Conservation (phyloP, 1,140 invertebrate genomes). For the Magallana angulata region DNA sequence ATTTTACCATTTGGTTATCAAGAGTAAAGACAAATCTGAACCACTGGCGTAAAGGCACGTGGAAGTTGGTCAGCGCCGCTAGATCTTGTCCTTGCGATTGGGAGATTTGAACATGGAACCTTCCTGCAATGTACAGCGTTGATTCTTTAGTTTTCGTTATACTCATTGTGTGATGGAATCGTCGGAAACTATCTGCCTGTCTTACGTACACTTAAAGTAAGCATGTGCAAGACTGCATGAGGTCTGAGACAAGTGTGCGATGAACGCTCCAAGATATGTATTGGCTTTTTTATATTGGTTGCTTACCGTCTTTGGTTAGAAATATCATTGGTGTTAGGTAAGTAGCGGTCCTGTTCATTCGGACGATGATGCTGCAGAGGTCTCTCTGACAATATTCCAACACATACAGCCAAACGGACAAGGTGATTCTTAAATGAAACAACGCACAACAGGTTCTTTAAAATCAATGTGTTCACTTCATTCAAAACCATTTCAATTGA, state of each 20-base stretch:
- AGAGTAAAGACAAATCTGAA: constrained; percentile 48
- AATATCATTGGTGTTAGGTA: constrained; percentile 15
- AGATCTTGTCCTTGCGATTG: constrained; percentile 40
- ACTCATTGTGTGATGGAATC: too few relatives aligned
- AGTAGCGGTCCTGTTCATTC: constrained; percentile 42
- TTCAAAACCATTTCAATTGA: too few relatives aligned
- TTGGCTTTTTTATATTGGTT: too few relatives aligned
- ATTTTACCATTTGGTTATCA: constrained; percentile 23
- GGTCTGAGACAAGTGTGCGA: too few relatives aligned
- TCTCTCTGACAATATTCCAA: constrained; percentile 39
- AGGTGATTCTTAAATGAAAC: constrained; percentile 23
- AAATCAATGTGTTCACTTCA: too few relatives aligned
- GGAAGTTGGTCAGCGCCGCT: constrained; percentile 54
- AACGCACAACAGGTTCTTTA: too few relatives aligned
- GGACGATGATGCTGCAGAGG: not conserved
- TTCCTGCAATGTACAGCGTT: constrained; percentile 45
- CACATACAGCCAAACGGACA: constrained; percentile 46
- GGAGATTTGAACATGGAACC: constrained; percentile 58
- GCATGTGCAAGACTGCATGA: too few relatives aligned
- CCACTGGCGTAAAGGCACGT: constrained; percentile 59
- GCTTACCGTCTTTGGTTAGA: not conserved
- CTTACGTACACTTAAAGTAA: too few relatives aligned
- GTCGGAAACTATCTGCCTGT: too few relatives aligned
- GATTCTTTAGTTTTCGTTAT: too few relatives aligned
- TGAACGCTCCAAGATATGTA: too few relatives aligned